Evolutionary conservation across 2,797 vertebrate species (phyloP), one percentile per base, ranked within the genome.

Genomic region (Melanotaenia trifasciata): DNA sequence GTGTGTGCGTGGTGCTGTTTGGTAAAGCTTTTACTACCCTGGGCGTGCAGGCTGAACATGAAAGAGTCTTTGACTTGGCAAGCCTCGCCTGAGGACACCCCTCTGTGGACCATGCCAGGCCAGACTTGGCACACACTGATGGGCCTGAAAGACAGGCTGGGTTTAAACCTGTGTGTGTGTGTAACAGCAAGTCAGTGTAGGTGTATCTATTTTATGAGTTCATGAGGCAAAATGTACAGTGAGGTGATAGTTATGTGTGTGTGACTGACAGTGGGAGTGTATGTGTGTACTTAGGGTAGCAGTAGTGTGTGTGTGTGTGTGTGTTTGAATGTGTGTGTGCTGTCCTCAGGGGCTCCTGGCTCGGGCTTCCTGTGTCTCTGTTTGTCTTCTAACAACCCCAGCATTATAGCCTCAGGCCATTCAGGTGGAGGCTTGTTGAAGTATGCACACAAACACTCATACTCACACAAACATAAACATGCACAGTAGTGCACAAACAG

Each of bases 31-130:
- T 92, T 92, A 90, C 92, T 89, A 86, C 90, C 85, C 87, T 85
- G 85, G 87, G 88, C 71, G 80, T 90, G 86, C 87, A 88, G 84
- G 90, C 92, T 84, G 87, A 91, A 94, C 93, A 94, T 95, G 85
- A 83, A 85, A 93, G 93, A 92, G 92, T 92, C 93, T 94, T 92
- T 93, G 93, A 96, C 94, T 96, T 95, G 92, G 94, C 94, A 96
- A 95, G 91, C 92, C 90, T 87, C 76, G 94, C 94, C 93, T 90
- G 70, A 89, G 94, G 95, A 96, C 95, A 95, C 96, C 96, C 95
- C 94, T 96, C 94, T 95, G 95, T 96, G 95, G 92, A 93, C 89
- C 81, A 92, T 96, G 95, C 95, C 95, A 93, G 94, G 94, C 93
- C 94, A 87, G 87, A 94, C 94, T 96, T 96, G 96, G 95, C 88